These are phyloP conservation scores for Eutolmus rufibarbis DNA, from an alignment of 2,888 invertebrate genomes.

Conservation along the genomic window DNA sequence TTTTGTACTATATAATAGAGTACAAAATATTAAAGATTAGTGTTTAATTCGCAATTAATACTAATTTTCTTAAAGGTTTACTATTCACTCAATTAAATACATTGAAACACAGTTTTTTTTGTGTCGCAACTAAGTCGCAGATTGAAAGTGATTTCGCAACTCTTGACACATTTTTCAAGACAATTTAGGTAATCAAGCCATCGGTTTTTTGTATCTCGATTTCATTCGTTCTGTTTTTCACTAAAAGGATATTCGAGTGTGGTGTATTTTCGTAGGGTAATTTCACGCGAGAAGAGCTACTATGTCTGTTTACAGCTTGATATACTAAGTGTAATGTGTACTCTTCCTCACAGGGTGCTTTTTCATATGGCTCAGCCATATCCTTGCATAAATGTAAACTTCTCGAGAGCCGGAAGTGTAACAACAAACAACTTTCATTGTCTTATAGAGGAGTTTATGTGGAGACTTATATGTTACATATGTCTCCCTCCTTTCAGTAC, in stretches of 20 bases:
- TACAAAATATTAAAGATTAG: too few relatives aligned
- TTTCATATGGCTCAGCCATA: neutral
- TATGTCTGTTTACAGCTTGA: neutral
- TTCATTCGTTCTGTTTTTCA: neutral
- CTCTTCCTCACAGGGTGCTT: neutral
- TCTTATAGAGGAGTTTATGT: neutral
- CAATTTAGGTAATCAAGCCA: neutral
- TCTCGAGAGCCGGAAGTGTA: neutral
- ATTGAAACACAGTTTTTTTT: neutral
- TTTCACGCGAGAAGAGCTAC: neutral
- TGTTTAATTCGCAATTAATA: neutral
- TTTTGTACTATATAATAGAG: neutral
- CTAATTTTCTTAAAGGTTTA: neutral
- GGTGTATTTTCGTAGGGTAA: neutral
- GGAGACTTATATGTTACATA: neutral
- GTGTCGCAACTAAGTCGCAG: neutral
- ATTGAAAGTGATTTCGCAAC: neutral
- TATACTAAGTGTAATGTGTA: neutral
- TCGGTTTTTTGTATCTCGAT: neutral
- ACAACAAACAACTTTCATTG: neutral
- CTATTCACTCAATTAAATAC: neutral
- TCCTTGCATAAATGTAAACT: neutral
- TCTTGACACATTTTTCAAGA: neutral
- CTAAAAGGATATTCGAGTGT: neutral
- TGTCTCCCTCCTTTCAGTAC: neutral